These are phyloP conservation scores for Pardosa pseudoannulata DNA, from an alignment of 2,888 invertebrate species.

Conservation along the genomic window DNA sequence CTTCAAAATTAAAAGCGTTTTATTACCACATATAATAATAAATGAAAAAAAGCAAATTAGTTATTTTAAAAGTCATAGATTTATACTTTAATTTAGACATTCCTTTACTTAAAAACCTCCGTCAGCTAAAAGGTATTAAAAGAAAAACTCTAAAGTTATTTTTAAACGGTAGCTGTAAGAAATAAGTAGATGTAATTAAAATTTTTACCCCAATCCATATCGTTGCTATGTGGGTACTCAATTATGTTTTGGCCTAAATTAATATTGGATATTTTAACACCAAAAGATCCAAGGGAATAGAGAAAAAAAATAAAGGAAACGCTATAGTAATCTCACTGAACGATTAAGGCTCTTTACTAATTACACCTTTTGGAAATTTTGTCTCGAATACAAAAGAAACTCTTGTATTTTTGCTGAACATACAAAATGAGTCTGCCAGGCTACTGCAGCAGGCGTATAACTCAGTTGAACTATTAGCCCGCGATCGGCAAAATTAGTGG, in stretches of 20 bases:
- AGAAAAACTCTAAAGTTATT: too few relatives aligned
- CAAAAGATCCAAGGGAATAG: neutral
- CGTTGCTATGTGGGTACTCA: too few relatives aligned
- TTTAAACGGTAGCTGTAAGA: too few relatives aligned
- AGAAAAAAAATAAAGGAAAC: neutral
- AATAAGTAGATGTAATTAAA: too few relatives aligned
- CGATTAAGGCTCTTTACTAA: neutral
- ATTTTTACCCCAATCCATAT: too few relatives aligned
- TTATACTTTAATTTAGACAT: too few relatives aligned
- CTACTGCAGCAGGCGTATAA: constrained; percentile 15
- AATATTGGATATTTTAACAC: neutral
- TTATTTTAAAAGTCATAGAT: too few relatives aligned
- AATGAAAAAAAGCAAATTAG: too few relatives aligned
- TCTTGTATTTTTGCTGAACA: constrained; percentile 3
- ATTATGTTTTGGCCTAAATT: neutral
- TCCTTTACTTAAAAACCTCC: too few relatives aligned
- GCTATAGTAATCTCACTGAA: neutral
- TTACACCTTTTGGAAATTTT: neutral
- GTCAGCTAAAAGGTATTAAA: too few relatives aligned
- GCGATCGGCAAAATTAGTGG: constrained; percentile 41
- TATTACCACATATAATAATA: too few relatives aligned
- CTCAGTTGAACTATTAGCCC: constrained; percentile 35
- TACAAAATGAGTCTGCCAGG: constrained; percentile 7
- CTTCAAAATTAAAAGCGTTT: too few relatives aligned
- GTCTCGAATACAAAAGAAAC: neutral